Evolutionary conservation across 2,113 vertebrate species (phyloP), one percentile per base, ranked within the genome.

Genomic region (Gnathonemus echidnorhynchus): DNA sequence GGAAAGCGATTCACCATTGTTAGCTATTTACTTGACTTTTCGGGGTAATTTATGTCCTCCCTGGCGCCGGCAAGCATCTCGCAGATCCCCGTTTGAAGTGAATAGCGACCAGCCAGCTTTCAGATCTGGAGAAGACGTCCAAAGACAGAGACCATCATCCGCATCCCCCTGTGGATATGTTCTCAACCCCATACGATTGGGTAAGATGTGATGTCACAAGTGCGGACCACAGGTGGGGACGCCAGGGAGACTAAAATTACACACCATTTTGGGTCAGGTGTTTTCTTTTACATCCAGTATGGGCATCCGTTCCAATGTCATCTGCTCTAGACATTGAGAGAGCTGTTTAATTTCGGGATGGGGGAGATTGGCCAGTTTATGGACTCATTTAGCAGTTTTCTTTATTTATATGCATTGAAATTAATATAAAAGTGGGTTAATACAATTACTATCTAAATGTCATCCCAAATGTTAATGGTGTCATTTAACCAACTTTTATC

Each of bases 141-240:
- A 50, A 83, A 92, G 91, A 91, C 3, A 45, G 56, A 80, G 90
- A 91, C 92, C 92, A 87, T 91, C 19, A 91, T 91, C 90, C 89
- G 90, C 93, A 92, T 93, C 95, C 94, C 93, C 94, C 85, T 84
- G 92, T 92, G 94, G 80, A 88, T 92, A 90, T 93, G 93, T 66
- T 66, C 62, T 94, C 93, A 93, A 83, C 89, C 83, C 27, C 58
- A 27, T 48, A 90, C 52, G 85, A 66, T 84, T 90, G 88, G 62
- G 90, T 52, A 90, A 90, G 91, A 80, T 8, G 88, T 92, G 91
- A 92, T 91, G 91, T 87, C 89, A 90, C 88, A 70, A 52, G 49
- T 89, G 56, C 87, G 88, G 49, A 58, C 86, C 53, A 90, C 80
- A 90, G 91, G 91, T 90, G 90, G 90, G 86, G 90, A 89, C 87